phyloP scores from a whole-genome alignment of 2,888 invertebrate species.

The Artemia sp. region DNA sequence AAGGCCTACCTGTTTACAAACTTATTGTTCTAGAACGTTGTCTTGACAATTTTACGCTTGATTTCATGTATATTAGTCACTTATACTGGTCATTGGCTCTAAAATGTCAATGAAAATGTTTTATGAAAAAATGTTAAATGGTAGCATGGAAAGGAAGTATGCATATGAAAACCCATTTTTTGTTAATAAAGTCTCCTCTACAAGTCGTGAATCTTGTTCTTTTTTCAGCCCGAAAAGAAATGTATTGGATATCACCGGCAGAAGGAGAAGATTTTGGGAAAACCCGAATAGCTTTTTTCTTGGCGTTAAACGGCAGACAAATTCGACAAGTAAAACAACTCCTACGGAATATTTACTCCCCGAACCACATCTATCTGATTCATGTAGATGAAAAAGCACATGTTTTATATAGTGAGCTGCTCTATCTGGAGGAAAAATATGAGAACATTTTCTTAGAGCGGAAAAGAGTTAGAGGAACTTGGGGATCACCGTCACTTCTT shows the following conservation, averaged over 20 bases:
- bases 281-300: not conserved
- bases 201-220: not conserved
- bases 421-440: slow-evolving; percentile 15
- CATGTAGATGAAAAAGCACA: slow-evolving; percentile 25
- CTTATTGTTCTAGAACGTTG: no score
- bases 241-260: not conserved
- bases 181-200: not conserved
- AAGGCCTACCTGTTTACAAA: no score
- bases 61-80: no score
- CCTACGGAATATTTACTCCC: slow-evolving; percentile 25
- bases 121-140: no score
- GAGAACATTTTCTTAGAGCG: not conserved
- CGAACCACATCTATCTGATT: slow-evolving; percentile 26
- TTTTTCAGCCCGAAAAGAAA: not conserved
- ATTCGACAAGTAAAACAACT: slow-evolving; percentile 23
- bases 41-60: no score
- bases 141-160: no score
- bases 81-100: no score
- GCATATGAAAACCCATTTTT: no score
- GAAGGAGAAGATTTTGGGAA: not conserved
- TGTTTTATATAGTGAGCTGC: slow-evolving; percentile 17
- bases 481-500: slow-evolving; percentile 23
- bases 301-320: slow-evolving; percentile 16
- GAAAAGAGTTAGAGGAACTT: slow-evolving; percentile 18
- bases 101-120: no score